Conservation (phyloP, 2,113 vertebrate genomes). For the Platysternon megacephalum region DNA sequence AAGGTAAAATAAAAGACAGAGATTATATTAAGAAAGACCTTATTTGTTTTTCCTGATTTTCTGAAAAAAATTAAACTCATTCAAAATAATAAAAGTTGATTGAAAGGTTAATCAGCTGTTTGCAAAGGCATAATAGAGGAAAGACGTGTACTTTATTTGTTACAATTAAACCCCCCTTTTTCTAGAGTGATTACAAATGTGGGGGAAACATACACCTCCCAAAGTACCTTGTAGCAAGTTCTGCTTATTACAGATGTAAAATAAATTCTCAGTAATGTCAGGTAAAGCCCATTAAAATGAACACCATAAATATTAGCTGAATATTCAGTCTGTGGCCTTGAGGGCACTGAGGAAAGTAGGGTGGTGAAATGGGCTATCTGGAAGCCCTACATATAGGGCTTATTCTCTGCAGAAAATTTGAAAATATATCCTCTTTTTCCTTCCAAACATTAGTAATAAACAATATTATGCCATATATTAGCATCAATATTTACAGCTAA, state of each 20-base stretch:
- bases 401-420: not conserved
- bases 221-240: not conserved
- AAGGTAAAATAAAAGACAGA: not conserved
- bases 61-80: not conserved
- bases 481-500: not conserved
- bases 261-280: not conserved
- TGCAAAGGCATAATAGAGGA: not conserved
- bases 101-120: not conserved
- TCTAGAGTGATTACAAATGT: not conserved
- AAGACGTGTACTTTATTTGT: not conserved
- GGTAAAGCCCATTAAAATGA: not conserved
- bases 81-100: not conserved
- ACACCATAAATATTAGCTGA: not conserved
- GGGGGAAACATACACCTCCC: not conserved
- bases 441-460: not conserved
- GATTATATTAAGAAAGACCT: rapidly evolving
- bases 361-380: not conserved
- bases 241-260: not conserved
- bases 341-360: not conserved
- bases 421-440: not conserved
- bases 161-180: not conserved
- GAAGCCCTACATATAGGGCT: no score
- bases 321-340: not conserved
- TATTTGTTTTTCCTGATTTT: not conserved
- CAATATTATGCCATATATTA: not conserved